Evolutionary conservation across 2,113 vertebrate genomes (phyloP), one percentile per base, ranked within the genome.

Genomic region (Rallus limicola): DNA sequence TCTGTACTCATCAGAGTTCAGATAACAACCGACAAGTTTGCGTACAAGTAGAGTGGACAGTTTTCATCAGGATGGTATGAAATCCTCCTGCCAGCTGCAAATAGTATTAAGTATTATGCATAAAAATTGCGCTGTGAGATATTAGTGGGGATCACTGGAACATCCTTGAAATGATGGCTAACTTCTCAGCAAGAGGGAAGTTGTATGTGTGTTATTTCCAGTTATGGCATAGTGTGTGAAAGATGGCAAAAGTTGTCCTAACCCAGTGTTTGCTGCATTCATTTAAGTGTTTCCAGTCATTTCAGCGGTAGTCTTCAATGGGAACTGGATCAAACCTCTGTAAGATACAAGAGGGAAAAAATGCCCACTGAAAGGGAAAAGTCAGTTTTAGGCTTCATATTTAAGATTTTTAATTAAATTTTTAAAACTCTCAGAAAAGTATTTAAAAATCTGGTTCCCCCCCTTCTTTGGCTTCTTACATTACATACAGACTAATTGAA

Each of bases 141-240:
- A 25, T 8, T 53, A 68, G 42, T 59, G 31, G 29, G 26, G 10
- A 25, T 83, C 78, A 28, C 55, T n/a, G 15, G 28, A 23, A 33
- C 40, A 62, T 76, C 71, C 59, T 62, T 90, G 80, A 93, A 72
- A 58, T 21, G 21, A 55, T 74, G 79, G 71, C 74, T 86, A 90
- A 68, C 44, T 67, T 77, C 48, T 62, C 26, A 82, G 79, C 38
- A n/a, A 83, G 79, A 80, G n/a, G 28, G 42, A 70, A 62, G 34
- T 34, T 55, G 62, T 70, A 2, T 34, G 56, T 23, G 52, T 68
- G 42, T 86, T 94, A 68, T 88, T 92, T 95, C 68, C 55, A 28
- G 60, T 74, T 70, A 74, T 38, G 75, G 60, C 44, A 64, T 67
- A 90, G 60, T 13, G 10, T 93, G 64, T 80, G 75, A 92, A 77